A percentile compares a stretch with the other conserved stretches of the same genome.
Conservation (phyloP, 2,797 vertebrate species). For the Carduelis carduelis region DNA sequence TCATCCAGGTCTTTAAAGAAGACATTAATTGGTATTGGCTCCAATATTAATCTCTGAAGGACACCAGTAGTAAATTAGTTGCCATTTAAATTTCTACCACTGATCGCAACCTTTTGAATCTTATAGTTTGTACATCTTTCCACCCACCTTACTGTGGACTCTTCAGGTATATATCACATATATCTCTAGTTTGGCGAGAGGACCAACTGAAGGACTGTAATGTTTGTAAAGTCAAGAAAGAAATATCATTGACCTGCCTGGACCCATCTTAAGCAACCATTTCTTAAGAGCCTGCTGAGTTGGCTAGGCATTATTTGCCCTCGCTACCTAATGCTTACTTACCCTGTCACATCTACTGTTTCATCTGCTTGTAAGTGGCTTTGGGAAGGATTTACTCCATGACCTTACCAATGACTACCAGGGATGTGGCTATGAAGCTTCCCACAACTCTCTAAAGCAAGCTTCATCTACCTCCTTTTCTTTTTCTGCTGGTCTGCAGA, state of each 20-base stretch:
- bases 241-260: background rate
- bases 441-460: background rate
- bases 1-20: background rate
- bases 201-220: background rate
- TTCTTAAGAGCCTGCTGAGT: background rate
- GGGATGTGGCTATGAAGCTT: background rate
- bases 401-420: background rate
- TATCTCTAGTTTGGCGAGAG: background rate
- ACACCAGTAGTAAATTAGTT: background rate
- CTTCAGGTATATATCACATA: background rate
- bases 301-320: background rate
- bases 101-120: background rate
- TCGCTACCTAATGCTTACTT: background rate
- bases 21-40: background rate
- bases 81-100: background rate
- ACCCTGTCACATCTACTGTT: background rate
- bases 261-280: background rate
- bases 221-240: background rate
- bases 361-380: background rate
- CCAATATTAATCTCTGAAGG: background rate
- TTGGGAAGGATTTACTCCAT: background rate
- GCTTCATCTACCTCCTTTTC: background rate
- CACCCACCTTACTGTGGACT: background rate
- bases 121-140: background rate
- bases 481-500: background rate